phyloP scores from a whole-genome alignment of 37 sponge, comb jelly and placozoan genomes.

The Corticium candelabrum region DNA sequence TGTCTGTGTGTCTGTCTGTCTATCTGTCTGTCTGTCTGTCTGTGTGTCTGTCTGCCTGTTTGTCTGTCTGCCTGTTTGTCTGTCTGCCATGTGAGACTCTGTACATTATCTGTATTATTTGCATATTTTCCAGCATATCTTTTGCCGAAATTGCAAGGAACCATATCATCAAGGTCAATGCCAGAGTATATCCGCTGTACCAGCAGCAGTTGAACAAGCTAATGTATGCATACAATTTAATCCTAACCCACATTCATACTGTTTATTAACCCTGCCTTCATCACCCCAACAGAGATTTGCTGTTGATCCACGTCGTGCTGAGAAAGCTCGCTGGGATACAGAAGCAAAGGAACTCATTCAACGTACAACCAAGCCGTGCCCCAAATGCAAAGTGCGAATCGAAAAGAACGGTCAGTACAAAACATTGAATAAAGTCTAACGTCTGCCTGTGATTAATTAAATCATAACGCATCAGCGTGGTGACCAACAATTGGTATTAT shows the following conservation, averaged over 20 bases:
- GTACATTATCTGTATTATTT: too few relatives aligned
- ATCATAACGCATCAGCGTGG: too few relatives aligned
- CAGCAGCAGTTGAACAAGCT: neutral
- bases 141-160: neutral
- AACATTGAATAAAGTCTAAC: too few relatives aligned
- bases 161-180: neutral
- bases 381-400: conserved; percentile 43
- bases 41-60: too few relatives aligned
- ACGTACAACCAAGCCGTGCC: conserved; percentile 51
- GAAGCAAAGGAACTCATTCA: conserved; percentile 18
- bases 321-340: conserved; percentile 6
- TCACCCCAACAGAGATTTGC: neutral
- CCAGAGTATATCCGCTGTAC: neutral
- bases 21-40: too few relatives aligned
- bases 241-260: neutral
- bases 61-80: too few relatives aligned
- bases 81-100: too few relatives aligned
- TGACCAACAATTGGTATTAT: too few relatives aligned
- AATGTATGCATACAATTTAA: neutral
- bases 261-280: neutral
- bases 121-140: neutral
- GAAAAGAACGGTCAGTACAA: conserved; percentile 74
- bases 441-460: too few relatives aligned
- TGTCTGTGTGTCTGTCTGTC: too few relatives aligned
- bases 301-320: conserved; percentile 5